phyloP scores from a whole-genome alignment of 2,797 vertebrate genomes.

The Lagocephalus sceleratus region DNA sequence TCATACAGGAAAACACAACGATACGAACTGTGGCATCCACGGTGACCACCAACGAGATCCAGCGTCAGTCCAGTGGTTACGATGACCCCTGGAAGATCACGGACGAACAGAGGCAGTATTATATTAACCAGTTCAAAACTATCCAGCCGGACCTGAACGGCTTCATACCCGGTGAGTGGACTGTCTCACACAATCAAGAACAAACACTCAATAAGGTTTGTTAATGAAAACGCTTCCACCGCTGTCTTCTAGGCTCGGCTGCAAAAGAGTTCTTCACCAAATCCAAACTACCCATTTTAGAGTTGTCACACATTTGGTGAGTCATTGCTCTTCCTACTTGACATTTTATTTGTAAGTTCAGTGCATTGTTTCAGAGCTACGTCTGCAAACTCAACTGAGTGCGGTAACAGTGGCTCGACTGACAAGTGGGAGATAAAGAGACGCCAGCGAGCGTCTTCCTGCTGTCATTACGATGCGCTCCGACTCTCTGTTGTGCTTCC shows the following conservation, averaged over 20 bases:
- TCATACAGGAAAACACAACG: conserved; percentile 88
- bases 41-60: conserved; percentile 91
- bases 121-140: conserved; percentile 99
- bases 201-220: no score
- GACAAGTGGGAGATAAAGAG: background rate
- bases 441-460: background rate
- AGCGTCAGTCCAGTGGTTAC: conserved; percentile 95
- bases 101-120: conserved; percentile 99
- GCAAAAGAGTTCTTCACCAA: conserved; percentile 99
- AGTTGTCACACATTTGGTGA: conserved; percentile 99
- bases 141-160: conserved; percentile 97
- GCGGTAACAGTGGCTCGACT: background rate
- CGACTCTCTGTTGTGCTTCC: conserved; percentile 17
- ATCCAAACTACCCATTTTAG: conserved; percentile 98
- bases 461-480: background rate
- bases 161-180: conserved; percentile 92
- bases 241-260: conserved; percentile 86
- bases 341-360: background rate
- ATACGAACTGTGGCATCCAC: conserved; percentile 91
- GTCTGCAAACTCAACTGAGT: background rate
- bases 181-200: background rate
- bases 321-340: conserved; percentile 45
- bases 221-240: no score
- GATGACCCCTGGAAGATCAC: conserved; percentile 99
- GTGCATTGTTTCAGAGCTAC: background rate